Conservation (phyloP, 2,797 vertebrate species). For the Peromyscus eremicus region DNA sequence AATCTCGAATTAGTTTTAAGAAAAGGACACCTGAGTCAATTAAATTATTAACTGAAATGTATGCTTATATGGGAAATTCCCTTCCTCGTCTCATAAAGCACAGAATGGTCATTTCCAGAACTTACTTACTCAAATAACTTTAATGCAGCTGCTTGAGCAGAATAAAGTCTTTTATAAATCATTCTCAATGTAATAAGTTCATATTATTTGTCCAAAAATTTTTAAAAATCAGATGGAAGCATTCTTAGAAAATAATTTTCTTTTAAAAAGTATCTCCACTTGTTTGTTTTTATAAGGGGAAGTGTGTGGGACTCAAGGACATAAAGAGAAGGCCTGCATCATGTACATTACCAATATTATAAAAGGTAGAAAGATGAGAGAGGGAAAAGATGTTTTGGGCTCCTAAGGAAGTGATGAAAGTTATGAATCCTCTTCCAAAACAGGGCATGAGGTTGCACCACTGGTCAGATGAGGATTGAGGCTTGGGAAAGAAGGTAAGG, state of each 20-base stretch:
- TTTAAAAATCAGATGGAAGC: background rate
- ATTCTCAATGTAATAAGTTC: background rate
- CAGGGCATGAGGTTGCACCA: background rate
- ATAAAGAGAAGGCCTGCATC: background rate
- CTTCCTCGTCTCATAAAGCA: background rate
- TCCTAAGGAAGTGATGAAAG: background rate
- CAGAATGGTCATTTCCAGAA: background rate
- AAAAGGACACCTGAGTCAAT: background rate
- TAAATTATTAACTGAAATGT: slow-evolving; percentile 1
- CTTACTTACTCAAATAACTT: background rate
- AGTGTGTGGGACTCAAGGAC: background rate
- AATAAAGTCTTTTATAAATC: background rate
- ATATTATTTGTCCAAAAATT: background rate
- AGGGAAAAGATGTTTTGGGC: background rate
- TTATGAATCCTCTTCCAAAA: background rate
- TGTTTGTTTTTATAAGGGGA: background rate
- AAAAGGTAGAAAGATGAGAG: background rate
- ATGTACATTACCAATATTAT: background rate
- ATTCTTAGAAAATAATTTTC: background rate
- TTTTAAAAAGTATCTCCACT: background rate
- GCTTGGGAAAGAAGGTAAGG: background rate
- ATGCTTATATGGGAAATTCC: background rate
- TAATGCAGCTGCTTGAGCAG: background rate
- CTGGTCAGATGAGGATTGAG: background rate
- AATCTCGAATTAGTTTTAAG: background rate